Base-by-base conservation (phyloP, 2,797 vertebrate species). In the Sebastes vulpes region DNA sequence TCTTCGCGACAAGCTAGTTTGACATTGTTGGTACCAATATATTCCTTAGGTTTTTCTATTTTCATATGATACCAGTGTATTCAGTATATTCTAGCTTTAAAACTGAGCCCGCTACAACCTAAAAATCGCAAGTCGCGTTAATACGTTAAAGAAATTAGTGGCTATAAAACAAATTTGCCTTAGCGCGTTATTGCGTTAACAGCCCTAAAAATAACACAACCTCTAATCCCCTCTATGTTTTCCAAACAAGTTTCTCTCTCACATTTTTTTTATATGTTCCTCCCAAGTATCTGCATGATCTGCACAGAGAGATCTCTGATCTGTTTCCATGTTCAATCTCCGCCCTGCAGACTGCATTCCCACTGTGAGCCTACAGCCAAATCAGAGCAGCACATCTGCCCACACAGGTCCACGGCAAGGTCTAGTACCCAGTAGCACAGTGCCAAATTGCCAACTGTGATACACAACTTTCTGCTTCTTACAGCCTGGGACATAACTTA, bases 321-420 rank as follows among this genome's bases (percentile, higher is more conserved):
- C 82, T 88, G 75, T 72, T 86, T 92, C 91, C 87, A 89, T 89
- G 84, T 90, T 86, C 81, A 88, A 89, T 93, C 86, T 86, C 79
- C 82, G 78, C 75, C 84, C 86, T 79, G 80, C 85, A 79, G 89
- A 82, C 91, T 80, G 82, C 88, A 85, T 92, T 90, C 90, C 85
- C 75, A 90, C 83, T 77, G 73, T 72, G 81, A 92, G 89, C 88
- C 87, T 83, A 84, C 68, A 90, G 89, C 86, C 87, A 90, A 91
- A 91, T 92, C 87, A 86, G 84, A 85, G 82, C 83, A 85, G 88
- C 86, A 91, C 87, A 93, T 93, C 92, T 92, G 87, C 94, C 92
- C 89, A 94, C 93, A 91, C 90, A 92, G 77, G 87, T 91, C 90
- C 86, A 69, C 60, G 26, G 83, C 68, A 70, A 89, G 88, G 89